Conservation (phyloP, 2,113 vertebrate species). For the Peromyscus californicus region DNA sequence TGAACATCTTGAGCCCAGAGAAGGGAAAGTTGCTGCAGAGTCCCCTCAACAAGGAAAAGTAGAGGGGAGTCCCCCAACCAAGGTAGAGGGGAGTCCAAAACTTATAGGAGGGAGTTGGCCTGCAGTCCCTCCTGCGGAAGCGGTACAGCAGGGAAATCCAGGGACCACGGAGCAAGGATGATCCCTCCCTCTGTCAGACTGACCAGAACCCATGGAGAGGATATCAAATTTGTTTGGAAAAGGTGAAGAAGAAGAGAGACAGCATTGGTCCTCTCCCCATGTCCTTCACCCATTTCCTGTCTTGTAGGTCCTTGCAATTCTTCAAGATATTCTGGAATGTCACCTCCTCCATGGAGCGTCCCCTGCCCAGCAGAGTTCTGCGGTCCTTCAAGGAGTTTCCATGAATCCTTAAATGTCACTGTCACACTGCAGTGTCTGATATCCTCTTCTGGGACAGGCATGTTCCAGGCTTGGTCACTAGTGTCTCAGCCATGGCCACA, state of each 20-base stretch:
- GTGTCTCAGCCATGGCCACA: background rate
- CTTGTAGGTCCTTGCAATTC: slow-evolving; percentile 31
- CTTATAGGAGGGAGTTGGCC: background rate
- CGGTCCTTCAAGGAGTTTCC: background rate
- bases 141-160: background rate
- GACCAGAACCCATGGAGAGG: background rate
- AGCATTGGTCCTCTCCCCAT: background rate
- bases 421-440: background rate
- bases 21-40: background rate
- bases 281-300: background rate
- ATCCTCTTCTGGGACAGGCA: background rate
- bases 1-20: background rate
- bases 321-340: background rate
- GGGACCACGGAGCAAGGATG: background rate
- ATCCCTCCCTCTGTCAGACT: background rate
- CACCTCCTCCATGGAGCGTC: background rate
- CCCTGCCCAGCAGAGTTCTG: background rate
- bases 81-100: background rate
- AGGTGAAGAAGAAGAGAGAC: background rate
- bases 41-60: background rate
- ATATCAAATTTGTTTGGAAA: background rate
- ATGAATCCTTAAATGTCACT: background rate
- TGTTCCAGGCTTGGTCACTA: background rate
- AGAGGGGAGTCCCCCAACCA: background rate
- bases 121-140: background rate